These are phyloP conservation scores for Agrotis clavis DNA, from an alignment of 2,888 invertebrate species.

Conservation along the genomic window DNA sequence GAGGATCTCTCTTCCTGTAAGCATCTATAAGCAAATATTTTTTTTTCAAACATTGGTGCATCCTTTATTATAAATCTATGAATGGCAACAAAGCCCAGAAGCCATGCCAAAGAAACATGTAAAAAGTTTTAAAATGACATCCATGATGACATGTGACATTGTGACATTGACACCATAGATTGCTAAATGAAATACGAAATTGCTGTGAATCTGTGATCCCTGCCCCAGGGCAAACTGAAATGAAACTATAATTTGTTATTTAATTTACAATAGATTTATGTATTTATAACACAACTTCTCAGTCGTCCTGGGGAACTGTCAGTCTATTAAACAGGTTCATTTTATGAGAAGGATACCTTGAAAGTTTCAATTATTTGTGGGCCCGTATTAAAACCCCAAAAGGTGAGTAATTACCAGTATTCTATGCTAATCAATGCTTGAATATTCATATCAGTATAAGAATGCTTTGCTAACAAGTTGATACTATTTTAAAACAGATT, in stretches of 20 bases:
- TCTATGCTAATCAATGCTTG: not conserved
- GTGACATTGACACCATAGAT: slow-evolving; percentile 22
- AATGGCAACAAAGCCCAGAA: too few species aligned
- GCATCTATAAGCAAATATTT: too few species aligned
- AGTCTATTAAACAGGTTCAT: slow-evolving; percentile 37
- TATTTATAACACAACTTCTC: slow-evolving; percentile 1
- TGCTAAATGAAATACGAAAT: not conserved
- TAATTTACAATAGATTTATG: slow-evolving; percentile 6
- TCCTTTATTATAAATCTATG: too few species aligned
- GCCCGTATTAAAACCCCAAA: slow-evolving; percentile 84
- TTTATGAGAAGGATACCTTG: slow-evolving; percentile 40
- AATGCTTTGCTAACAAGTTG: not conserved
- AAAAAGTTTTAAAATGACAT: too few species aligned
- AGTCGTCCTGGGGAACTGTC: slow-evolving; percentile 60
- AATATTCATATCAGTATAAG: slow-evolving; percentile 1
- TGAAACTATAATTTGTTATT: slow-evolving; percentile 22
- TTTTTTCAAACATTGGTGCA: too few species aligned
- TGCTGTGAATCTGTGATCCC: not conserved
- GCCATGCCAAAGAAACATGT: too few species aligned
- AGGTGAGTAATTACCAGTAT: slow-evolving; percentile 70
- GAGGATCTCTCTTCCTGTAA: too few species aligned
- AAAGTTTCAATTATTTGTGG: slow-evolving; percentile 86
- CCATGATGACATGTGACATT: not conserved
- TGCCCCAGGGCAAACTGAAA: slow-evolving; percentile 21
- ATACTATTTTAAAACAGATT: not conserved